Evolutionary conservation across 2,113 vertebrate species (phyloP).

Genomic region (Psittacara wagleri): DNA sequence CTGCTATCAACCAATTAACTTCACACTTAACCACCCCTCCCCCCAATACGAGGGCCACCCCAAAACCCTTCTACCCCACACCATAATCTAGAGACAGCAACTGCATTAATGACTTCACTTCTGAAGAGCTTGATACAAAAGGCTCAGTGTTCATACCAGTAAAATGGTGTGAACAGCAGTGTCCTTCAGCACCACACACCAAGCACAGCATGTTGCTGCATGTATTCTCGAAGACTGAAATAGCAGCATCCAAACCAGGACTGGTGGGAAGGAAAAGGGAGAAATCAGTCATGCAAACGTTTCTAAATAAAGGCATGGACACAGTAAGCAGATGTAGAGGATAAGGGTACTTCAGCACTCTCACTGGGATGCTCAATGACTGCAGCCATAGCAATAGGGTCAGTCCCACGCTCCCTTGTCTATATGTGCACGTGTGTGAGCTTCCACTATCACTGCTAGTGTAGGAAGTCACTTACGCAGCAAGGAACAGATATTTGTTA

Average conservation of each 20-base stretch:
- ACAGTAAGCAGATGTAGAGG: rapidly evolving
- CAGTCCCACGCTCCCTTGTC: not conserved
- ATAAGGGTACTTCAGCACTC: not conserved
- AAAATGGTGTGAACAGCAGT: not conserved
- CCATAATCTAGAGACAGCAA: not conserved
- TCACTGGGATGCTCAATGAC: not conserved
- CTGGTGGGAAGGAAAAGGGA: not conserved
- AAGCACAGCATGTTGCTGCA: not conserved
- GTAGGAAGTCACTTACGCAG: not conserved
- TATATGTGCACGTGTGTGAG: rapidly evolving
- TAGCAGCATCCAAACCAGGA: not conserved
- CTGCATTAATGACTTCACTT: not conserved
- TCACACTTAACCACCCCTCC: not conserved
- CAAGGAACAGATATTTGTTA: not conserved
- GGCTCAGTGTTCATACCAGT: not conserved
- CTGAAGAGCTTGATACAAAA: not conserved
- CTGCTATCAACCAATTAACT: not conserved
- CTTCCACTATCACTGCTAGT: not conserved
- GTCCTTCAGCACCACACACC: not conserved
- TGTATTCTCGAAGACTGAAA: not conserved
- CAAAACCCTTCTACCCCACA: not conserved
- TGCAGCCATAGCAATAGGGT: not conserved
- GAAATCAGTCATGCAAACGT: not conserved
- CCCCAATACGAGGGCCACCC: rapidly evolving
- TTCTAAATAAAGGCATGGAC: not conserved